Conservation (phyloP, 2,888 invertebrate genomes). For the Boloria selene region DNA sequence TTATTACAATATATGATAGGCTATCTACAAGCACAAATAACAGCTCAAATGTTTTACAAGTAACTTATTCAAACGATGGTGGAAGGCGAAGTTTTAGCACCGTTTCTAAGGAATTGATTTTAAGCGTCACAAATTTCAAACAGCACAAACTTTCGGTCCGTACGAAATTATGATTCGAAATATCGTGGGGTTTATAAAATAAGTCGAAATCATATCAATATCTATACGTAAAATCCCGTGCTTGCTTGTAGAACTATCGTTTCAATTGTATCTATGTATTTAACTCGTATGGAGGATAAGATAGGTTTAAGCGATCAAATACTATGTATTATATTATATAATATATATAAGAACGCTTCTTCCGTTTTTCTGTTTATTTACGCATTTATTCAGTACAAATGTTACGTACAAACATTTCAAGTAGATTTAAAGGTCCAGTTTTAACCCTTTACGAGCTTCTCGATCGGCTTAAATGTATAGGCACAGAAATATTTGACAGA, state of each 20-base stretch:
- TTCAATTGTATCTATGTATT: conserved; percentile 67
- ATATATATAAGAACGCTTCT: conserved; percentile 23
- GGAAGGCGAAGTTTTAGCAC: conserved; percentile 14
- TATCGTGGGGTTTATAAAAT: conserved; percentile 47
- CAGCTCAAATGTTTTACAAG: conserved; percentile 18
- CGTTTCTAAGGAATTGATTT: conserved; percentile 28
- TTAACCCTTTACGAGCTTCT: conserved; percentile 74
- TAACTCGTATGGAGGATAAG: conserved; percentile 64
- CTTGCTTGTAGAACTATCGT: conserved; percentile 53
- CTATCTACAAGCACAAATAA: conserved; percentile 11
- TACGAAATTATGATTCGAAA: not conserved
- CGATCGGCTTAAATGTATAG: conserved; percentile 79
- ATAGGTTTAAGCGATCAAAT: conserved; percentile 44
- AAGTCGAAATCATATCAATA: conserved; percentile 73
- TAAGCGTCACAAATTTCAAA: conserved; percentile 18
- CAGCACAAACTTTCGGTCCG: conserved; percentile 10
- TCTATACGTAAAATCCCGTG: conserved; percentile 76
- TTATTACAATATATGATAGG: conserved; percentile 4
- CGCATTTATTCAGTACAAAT: conserved; percentile 27
- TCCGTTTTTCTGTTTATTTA: conserved; percentile 10
- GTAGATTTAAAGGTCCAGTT: conserved; percentile 51
- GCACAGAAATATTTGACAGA: conserved; percentile 75
- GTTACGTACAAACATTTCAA: conserved; percentile 49
- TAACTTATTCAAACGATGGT: conserved; percentile 8
- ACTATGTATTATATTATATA: conserved; percentile 56